phyloP scores from a whole-genome alignment of 2,797 vertebrate genomes.

The Garrulus glandarius region DNA sequence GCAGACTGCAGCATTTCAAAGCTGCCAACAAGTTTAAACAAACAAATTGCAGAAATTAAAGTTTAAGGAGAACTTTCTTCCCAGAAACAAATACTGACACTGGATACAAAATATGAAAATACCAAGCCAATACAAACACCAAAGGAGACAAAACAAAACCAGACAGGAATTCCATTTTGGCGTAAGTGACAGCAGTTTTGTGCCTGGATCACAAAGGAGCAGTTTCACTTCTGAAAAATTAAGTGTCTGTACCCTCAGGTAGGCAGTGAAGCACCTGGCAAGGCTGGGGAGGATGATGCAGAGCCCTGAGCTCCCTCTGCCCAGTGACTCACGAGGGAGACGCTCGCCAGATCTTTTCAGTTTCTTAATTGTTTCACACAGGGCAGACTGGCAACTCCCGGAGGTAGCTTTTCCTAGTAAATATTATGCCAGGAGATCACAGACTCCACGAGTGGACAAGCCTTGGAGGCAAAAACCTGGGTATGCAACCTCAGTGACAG shows the following conservation, averaged over 20 bases:
- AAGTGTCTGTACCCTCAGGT: background rate
- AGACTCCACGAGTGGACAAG: background rate
- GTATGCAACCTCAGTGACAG: background rate
- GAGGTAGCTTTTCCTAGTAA: background rate
- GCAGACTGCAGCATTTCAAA: constrained; percentile 1
- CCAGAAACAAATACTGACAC: constrained; percentile 54
- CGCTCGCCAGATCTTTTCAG: background rate
- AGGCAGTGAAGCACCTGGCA: background rate
- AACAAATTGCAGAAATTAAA: constrained; percentile 61
- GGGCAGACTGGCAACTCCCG: background rate
- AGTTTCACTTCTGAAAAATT: background rate
- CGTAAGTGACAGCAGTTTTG: background rate
- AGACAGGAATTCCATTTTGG: constrained; percentile 48
- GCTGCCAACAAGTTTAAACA: constrained; percentile 52
- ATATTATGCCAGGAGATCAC: background rate
- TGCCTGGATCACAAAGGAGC: background rate
- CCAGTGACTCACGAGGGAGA: background rate
- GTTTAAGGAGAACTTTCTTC: constrained; percentile 47
- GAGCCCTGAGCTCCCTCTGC: background rate
- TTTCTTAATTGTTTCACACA: background rate
- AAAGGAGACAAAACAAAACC: constrained; percentile 56
- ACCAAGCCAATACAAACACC: constrained; percentile 54
- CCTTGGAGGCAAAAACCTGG: background rate
- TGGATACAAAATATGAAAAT: constrained; percentile 47
- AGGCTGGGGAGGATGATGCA: background rate